Conservation (phyloP, 2,113 vertebrate species). For the Pogonocichla stellata region DNA sequence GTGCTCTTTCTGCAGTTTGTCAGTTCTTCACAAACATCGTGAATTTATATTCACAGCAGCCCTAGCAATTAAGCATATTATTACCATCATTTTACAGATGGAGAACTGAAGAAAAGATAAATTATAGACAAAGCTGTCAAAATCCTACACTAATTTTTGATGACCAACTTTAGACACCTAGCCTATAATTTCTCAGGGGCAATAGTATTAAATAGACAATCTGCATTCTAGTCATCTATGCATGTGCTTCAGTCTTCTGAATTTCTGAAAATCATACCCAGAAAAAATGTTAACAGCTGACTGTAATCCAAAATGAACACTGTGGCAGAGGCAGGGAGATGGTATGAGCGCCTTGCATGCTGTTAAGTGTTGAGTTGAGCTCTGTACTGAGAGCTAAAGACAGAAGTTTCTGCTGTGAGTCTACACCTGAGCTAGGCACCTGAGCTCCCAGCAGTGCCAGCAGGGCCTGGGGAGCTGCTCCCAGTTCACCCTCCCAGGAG, state of each 20-base stretch:
- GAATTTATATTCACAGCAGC: constrained; percentile 56
- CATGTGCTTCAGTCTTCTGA: background rate
- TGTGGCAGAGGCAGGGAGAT: background rate
- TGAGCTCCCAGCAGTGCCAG: background rate
- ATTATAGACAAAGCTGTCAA: constrained; percentile 41
- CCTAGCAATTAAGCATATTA: constrained; percentile 44
- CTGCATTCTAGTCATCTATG: background rate
- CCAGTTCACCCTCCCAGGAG: fast-evolving
- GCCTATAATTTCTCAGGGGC: constrained; percentile 28
- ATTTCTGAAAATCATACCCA: background rate
- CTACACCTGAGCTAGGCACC: background rate
- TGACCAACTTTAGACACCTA: constrained; percentile 52
- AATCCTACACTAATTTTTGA: constrained; percentile 37
- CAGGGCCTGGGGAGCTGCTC: background rate
- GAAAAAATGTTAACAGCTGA: background rate
- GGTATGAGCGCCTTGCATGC: background rate
- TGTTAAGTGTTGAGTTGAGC: background rate
- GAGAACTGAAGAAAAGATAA: constrained; percentile 41
- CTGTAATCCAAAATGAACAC: background rate
- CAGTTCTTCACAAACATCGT: constrained; percentile 34
- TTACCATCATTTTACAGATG: constrained; percentile 49
- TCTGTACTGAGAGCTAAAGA: background rate
- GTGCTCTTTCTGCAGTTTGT: constrained; percentile 26
- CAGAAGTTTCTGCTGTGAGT: background rate
- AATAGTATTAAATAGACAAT: constrained; percentile 20